A percentile compares a stretch with the other conserved stretches of the same genome.
Conservation (phyloP, 2,888 invertebrate species). For the Microdon myrmicae region DNA sequence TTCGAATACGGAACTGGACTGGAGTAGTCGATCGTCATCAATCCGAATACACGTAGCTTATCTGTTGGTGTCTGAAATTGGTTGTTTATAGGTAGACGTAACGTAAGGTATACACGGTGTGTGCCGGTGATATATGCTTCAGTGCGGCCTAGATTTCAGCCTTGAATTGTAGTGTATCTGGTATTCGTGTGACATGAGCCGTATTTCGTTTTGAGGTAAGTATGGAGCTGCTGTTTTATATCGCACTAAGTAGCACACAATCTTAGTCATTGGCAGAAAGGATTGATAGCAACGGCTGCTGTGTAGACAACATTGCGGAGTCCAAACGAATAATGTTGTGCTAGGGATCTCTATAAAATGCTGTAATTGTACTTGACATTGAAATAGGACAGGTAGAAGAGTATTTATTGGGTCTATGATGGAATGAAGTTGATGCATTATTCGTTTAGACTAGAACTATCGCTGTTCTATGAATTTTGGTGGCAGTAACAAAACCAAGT, state of each 20-base stretch:
- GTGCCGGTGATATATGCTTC: constrained; percentile 37
- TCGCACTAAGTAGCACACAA: constrained; percentile 42
- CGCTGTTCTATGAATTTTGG: no score
- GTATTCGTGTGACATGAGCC: constrained; percentile 32
- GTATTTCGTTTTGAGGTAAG: constrained; percentile 33
- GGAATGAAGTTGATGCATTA: constrained; percentile 45
- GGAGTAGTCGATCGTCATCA: constrained; percentile 13
- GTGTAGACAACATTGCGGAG: constrained; percentile 13
- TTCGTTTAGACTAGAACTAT: no score
- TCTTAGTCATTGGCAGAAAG: constrained; percentile 20
- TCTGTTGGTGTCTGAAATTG: background rate
- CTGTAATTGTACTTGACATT: constrained; percentile 45
- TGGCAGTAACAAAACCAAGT: no score
- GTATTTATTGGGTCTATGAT: constrained; percentile 36
- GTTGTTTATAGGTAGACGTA: no score
- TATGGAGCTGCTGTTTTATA: constrained; percentile 9
- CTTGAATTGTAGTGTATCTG: constrained; percentile 36
- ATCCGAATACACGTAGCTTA: constrained; percentile 15
- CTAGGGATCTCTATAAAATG: constrained; percentile 9
- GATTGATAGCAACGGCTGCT: constrained; percentile 33
- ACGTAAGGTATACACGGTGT: constrained; percentile 9
- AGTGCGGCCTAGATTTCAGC: constrained; percentile 41
- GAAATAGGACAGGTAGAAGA: constrained; percentile 40
- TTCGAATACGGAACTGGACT: background rate
- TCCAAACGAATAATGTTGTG: constrained; percentile 19